A percentile compares a stretch with the other conserved stretches of the same genome.
These are phyloP conservation scores for Copsychus sechellarum DNA, from an alignment of 2,113 vertebrate genomes.

Conservation along the genomic window DNA sequence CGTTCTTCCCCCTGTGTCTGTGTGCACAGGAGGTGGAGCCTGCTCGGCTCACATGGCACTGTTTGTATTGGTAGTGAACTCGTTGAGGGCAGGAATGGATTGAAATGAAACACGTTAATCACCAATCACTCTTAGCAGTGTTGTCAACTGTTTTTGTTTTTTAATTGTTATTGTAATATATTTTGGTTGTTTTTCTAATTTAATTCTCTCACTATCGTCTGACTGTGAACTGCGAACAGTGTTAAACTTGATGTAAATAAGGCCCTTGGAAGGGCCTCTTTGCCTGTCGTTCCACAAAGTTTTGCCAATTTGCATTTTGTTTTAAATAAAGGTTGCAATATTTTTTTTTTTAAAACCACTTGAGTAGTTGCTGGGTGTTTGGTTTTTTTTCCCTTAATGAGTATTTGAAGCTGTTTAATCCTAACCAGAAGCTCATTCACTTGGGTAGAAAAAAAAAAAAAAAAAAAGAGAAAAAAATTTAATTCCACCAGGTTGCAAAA, in stretches of 20 bases:
- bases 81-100: constrained; percentile 24
- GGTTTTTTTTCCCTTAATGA: background rate
- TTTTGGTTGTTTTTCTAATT: constrained; percentile 91
- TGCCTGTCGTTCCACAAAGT: constrained; percentile 75
- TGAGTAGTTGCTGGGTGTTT: background rate
- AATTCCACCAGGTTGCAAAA: background rate
- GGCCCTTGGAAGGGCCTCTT: constrained; percentile 66
- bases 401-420: background rate
- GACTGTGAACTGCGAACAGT: constrained; percentile 99
- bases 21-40: background rate
- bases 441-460: background rate
- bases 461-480: background rate
- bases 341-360: constrained; percentile 76
- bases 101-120: constrained; percentile 40
- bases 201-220: constrained; percentile 95
- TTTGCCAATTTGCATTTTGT: constrained; percentile 81
- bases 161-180: constrained; percentile 88
- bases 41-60: background rate
- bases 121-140: constrained; percentile 76
- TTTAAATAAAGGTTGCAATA: constrained; percentile 84
- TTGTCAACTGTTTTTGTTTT: constrained; percentile 81
- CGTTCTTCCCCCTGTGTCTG: background rate
- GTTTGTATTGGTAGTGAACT: background rate
- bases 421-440: background rate
- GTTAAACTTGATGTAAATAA: constrained; percentile 99